Percentiles rank a stretch among this genome's conserved stretches.
Evolutionary conservation across 2,888 invertebrate species (phyloP).

Genomic region (Alcis repandata): DNA sequence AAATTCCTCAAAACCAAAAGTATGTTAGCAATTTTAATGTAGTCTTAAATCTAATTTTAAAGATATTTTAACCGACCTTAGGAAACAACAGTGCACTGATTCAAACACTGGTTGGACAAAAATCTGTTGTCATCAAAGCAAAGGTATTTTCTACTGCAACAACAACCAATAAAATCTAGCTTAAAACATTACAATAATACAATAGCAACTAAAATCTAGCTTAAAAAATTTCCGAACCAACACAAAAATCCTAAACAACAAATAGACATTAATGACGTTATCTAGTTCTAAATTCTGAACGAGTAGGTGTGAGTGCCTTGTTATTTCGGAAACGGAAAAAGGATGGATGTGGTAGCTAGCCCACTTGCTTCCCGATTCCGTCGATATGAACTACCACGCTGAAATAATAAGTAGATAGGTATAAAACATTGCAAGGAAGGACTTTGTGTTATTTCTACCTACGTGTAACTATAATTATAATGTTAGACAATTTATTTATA

Average conservation of each 20-base stretch:
- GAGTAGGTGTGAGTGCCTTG: background rate
- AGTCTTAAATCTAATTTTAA: too few species aligned
- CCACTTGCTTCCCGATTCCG: slow-evolving; percentile 12
- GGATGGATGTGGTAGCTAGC: slow-evolving; percentile 20
- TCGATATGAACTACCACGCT: slow-evolving; percentile 12
- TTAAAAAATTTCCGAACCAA: background rate
- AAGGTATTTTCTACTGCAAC: too few species aligned
- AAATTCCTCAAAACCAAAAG: too few species aligned
- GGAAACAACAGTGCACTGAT: too few species aligned
- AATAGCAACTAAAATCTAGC: too few species aligned
- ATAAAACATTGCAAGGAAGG: slow-evolving; percentile 3
- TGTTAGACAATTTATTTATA: too few species aligned
- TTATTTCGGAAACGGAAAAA: slow-evolving; percentile 11
- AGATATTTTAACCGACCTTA: too few species aligned
- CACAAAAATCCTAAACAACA: background rate
- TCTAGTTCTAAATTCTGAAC: background rate
- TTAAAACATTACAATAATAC: background rate
- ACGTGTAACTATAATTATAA: too few species aligned
- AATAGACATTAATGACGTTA: background rate
- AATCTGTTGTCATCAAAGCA: too few species aligned
- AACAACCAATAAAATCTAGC: background rate
- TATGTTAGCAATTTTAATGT: too few species aligned
- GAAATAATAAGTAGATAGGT: background rate
- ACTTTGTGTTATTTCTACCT: background rate
- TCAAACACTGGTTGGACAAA: too few species aligned